Evolutionary conservation across 2,888 invertebrate genomes (phyloP), one percentile per base, ranked within the genome.

Genomic region (Desoria tigrina): DNA sequence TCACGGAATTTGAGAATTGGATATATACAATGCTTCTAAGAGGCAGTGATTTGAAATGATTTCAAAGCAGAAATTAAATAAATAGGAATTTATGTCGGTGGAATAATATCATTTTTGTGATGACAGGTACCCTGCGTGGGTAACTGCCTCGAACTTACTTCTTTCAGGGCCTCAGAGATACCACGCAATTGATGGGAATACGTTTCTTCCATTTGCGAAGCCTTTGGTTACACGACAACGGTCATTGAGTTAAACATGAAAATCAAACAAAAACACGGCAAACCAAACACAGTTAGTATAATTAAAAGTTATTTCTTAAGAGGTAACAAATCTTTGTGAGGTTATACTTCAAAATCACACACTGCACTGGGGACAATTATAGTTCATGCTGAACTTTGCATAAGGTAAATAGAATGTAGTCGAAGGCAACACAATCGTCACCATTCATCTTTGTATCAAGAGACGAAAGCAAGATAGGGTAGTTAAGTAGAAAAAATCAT

Each of bases 161-260:
- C 78, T 74, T 78, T 78, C 51, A 78, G 77, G 68, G 77, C 76
- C 45, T 77, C 77, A 63, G 76, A 74, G 66, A 77, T 61, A 62
- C 74, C 69, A 61, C 78, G 77, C 69, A 79, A 72, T 68, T 77
- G 77, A 58, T 73, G 73, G 59, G 78, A 77, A 74, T 78, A 79
- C 32, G 77, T 72, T 69, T 78, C 79, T 75, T 79, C 79, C 74
- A 78, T 79, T 74, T 78, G 77, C 63, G 78, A 74, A 58, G 79
- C 78, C 78, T 78, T 65, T 3, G 18, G 57, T 57, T 57, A 57
- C n/a, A 26, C 37, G 39, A 18, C 4, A n/a, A n/a, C n/a, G n/a
- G n/a, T n/a, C n/a, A n/a, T 18, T 16, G 45, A 45, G 45, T 45
- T 21, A 21, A 32, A 6, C 57, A 57, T 57, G 57, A 57, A 57